Evolutionary conservation across 2,797 vertebrate genomes (phyloP).

Genomic region (Neoniphon sammara): DNA sequence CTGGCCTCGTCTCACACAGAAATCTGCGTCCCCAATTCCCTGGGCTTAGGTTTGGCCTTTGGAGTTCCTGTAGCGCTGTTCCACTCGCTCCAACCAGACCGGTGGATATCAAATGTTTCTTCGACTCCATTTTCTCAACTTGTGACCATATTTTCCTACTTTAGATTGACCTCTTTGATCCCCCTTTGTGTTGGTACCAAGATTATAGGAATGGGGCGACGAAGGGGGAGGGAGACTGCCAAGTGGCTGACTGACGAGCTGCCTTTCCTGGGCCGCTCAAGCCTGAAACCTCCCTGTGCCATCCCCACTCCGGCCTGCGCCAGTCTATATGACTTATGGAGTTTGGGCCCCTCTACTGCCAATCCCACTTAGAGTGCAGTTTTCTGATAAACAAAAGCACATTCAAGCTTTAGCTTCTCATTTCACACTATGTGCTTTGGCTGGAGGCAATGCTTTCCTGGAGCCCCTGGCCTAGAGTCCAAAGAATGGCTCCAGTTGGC

Average conservation of each 20-base stretch:
- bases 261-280: slow-evolving; percentile 77
- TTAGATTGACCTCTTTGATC: slow-evolving; percentile 85
- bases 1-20: slow-evolving; percentile 66
- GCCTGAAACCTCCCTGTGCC: slow-evolving; percentile 77
- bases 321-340: slow-evolving; percentile 88
- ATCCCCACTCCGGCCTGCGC: slow-evolving; percentile 78
- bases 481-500: slow-evolving; percentile 87
- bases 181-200: slow-evolving; percentile 76
- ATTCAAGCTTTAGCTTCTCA: slow-evolving; percentile 89
- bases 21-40: slow-evolving; percentile 81
- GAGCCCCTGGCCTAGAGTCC: slow-evolving; percentile 86
- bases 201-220: slow-evolving; percentile 73
- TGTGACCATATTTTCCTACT: slow-evolving; percentile 76
- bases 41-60: slow-evolving; percentile 73
- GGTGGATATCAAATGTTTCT: slow-evolving; percentile 57
- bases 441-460: slow-evolving; percentile 84
- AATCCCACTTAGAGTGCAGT: slow-evolving; percentile 90
- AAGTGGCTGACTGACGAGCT: slow-evolving; percentile 77
- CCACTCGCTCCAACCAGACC: slow-evolving; percentile 59
- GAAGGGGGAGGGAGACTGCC: slow-evolving; percentile 67
- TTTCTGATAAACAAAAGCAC: slow-evolving; percentile 92
- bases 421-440: slow-evolving; percentile 92
- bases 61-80: slow-evolving; percentile 29
- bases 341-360: slow-evolving; percentile 84
- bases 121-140: slow-evolving; percentile 68